Percentiles rank a stretch among this genome's conserved stretches.
phyloP scores from a whole-genome alignment of 92 coral and sea anemone species.

The Hydrozoanthus gracilis region DNA sequence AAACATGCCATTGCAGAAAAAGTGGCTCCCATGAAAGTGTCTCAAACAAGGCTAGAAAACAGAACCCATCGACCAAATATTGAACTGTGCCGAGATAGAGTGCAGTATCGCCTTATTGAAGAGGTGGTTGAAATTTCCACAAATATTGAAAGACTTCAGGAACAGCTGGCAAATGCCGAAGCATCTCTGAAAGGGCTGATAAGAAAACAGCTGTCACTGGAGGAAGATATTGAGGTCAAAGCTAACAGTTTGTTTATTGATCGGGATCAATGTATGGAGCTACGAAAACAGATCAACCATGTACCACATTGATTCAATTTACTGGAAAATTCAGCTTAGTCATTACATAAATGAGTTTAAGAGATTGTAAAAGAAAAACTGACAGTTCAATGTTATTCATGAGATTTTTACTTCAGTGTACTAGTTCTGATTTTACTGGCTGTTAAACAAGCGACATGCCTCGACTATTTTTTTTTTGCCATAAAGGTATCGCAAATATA shows the following conservation, averaged over 20 bases:
- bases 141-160: slow-evolving; percentile 85
- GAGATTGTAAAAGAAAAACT: no score
- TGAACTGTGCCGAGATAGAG: slow-evolving; percentile 96
- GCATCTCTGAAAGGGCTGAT: slow-evolving; percentile 88
- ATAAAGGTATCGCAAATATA: no score
- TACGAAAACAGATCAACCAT: slow-evolving; percentile 94
- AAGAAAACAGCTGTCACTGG: slow-evolving; percentile 89
- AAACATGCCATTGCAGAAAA: slow-evolving; percentile 91
- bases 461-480: no score
- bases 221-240: slow-evolving; percentile 95
- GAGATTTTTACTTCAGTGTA: no score
- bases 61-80: slow-evolving; percentile 97
- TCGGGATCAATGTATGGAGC: slow-evolving; percentile 91
- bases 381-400: no score
- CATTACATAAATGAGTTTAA: no score
- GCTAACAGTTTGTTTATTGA: slow-evolving; percentile 89
- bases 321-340: no score
- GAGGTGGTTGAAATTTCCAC: slow-evolving; percentile 88
- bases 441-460: no score
- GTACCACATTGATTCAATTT: slow-evolving; percentile 66
- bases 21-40: slow-evolving; percentile 96
- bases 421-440: no score
- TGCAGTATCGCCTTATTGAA: slow-evolving; percentile 89
- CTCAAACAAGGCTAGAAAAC: slow-evolving; percentile 92
- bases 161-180: slow-evolving; percentile 82